phyloP scores from a whole-genome alignment of 2,888 invertebrate genomes.

The Caenorhabditis sp. region DNA sequence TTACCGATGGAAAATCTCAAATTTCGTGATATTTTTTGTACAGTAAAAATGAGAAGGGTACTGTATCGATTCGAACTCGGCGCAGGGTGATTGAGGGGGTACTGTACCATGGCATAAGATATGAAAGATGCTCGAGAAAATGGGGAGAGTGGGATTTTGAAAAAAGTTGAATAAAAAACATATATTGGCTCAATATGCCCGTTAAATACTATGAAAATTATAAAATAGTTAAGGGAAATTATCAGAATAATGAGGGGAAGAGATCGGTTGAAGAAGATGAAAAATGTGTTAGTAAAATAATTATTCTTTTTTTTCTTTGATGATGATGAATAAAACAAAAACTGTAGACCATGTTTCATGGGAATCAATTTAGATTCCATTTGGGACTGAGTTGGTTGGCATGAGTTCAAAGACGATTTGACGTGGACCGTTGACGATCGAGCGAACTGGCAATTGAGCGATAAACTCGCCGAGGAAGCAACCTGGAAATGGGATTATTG shows the following conservation, averaged over 20 bases:
- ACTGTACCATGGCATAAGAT: constrained; percentile 1
- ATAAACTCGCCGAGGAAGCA: constrained; percentile 55
- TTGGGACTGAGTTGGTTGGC: constrained; percentile 27
- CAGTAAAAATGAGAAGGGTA: neutral
- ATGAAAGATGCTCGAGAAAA: neutral
- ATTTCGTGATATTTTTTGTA: neutral
- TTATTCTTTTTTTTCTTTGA: too few relatives aligned
- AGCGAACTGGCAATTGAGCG: constrained; percentile 58
- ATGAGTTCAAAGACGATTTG: constrained; percentile 60
- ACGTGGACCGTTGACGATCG: constrained; percentile 41
- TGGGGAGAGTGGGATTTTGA: neutral
- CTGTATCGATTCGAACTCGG: neutral
- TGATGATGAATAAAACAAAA: constrained; percentile 8
- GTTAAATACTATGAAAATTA: constrained; percentile 1
- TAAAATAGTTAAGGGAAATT: neutral
- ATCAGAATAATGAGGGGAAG: constrained; percentile 14
- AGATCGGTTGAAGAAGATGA: neutral
- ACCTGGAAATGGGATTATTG: constrained; percentile 24
- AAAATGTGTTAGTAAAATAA: constrained; percentile 9
- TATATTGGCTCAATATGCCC: neutral
- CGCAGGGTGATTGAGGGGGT: neutral
- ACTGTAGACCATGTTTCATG: too few relatives aligned
- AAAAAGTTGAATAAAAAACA: neutral
- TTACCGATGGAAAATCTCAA: neutral
- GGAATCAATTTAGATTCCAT: constrained; percentile 5